Evolutionary conservation across 2,113 vertebrate species (phyloP).

Genomic region (Cercopithecus mona): DNA sequence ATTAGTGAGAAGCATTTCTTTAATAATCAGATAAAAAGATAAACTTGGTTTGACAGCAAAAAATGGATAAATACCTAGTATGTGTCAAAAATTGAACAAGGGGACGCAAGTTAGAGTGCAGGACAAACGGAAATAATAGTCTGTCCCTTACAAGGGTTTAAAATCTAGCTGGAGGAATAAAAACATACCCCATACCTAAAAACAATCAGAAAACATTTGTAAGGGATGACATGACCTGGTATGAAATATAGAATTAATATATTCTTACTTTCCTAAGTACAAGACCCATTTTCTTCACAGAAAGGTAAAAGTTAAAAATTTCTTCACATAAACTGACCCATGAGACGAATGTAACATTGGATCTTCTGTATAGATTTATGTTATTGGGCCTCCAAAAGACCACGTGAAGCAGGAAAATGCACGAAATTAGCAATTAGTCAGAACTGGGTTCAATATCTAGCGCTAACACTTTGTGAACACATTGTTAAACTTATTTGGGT

Average conservation of each 20-base stretch:
- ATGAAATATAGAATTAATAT: not conserved
- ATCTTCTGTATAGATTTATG: not conserved
- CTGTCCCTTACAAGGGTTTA: not conserved
- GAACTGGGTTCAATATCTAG: not conserved
- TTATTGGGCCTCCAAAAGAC: not conserved
- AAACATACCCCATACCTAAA: not conserved
- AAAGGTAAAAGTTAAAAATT: not conserved
- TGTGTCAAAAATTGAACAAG: not conserved
- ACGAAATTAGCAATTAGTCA: not conserved
- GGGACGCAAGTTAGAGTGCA: not conserved
- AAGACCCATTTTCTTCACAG: not conserved
- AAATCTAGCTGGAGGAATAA: not conserved
- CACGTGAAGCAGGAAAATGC: not conserved
- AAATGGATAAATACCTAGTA: not conserved
- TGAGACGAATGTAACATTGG: not conserved
- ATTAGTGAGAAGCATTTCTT: conserved; percentile 14
- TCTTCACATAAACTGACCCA: not conserved
- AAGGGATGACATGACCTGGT: not conserved
- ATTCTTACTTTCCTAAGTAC: not conserved
- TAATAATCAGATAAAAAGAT: conserved; percentile 2
- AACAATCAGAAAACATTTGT: not conserved
- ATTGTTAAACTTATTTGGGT: not conserved
- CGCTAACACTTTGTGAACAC: not conserved
- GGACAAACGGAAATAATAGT: not conserved
- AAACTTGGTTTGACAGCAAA: not conserved